Conservation (phyloP, 2,797 vertebrate species). For the Orestias chungarensis region DNA sequence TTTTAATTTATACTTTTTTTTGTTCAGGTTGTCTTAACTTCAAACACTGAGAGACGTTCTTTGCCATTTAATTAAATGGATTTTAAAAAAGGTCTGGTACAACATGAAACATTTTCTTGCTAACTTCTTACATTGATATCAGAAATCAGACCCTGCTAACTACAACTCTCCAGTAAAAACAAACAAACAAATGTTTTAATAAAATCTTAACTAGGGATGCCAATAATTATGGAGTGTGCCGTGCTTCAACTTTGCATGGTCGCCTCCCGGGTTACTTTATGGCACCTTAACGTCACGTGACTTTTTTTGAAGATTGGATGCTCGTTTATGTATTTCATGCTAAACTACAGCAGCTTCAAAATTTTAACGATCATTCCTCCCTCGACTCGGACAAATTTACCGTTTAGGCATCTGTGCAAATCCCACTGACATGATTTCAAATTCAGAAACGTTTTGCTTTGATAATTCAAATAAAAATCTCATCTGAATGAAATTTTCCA, state of each 20-base stretch:
- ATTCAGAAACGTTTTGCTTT: slow-evolving; percentile 33
- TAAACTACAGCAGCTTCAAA: slow-evolving; percentile 45
- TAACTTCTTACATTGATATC: not conserved
- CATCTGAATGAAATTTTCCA: slow-evolving; percentile 22
- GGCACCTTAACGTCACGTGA: slow-evolving; percentile 36
- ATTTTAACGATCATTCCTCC: slow-evolving; percentile 18
- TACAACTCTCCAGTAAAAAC: too few relatives aligned
- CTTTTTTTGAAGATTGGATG: slow-evolving; percentile 39
- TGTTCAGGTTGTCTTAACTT: not conserved
- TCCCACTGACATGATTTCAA: slow-evolving; percentile 42
- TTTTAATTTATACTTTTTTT: not conserved
- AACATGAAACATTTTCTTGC: not conserved
- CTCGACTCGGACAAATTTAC: slow-evolving; percentile 37
- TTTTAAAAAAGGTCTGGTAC: not conserved
- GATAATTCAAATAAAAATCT: slow-evolving; percentile 37
- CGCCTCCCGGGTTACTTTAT: slow-evolving; percentile 32
- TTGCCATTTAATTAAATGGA: not conserved
- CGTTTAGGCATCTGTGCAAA: slow-evolving; percentile 62
- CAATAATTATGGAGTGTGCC: not conserved
- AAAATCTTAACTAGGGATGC: not conserved
- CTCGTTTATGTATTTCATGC: slow-evolving; percentile 15
- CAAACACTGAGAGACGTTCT: not conserved
- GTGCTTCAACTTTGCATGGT: slow-evolving; percentile 12
- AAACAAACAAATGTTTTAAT: too few relatives aligned
- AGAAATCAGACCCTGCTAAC: not conserved